These are phyloP conservation scores for Microctenopoma lineatum DNA, from an alignment of 2,797 vertebrate genomes.

Conservation along the genomic window DNA sequence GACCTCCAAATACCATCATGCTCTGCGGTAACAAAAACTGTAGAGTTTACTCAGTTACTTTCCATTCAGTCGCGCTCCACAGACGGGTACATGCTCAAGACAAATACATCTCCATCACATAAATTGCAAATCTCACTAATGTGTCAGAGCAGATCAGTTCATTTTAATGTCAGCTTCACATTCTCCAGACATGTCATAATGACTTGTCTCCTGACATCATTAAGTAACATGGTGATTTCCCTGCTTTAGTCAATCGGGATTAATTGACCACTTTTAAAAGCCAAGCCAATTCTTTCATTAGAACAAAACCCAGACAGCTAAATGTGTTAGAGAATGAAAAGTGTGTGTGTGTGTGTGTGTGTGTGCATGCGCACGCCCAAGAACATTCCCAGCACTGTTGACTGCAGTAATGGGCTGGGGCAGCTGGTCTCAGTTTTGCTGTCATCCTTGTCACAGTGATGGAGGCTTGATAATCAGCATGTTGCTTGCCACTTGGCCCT, in stretches of 20 bases:
- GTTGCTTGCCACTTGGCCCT: constrained; percentile 19
- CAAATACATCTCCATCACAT: constrained; percentile 46
- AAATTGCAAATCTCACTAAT: constrained; percentile 51
- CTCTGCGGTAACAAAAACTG: constrained; percentile 16
- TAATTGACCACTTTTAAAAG: constrained; percentile 82
- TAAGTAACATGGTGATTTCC: constrained; percentile 75
- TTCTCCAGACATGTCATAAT: constrained; percentile 74
- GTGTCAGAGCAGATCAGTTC: constrained; percentile 49
- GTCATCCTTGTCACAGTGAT: constrained; percentile 64
- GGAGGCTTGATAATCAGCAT: constrained; percentile 43
- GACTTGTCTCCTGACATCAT: constrained; percentile 81
- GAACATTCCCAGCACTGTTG: constrained; percentile 42
- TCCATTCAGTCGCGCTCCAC: constrained; percentile 51
- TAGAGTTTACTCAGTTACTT: constrained; percentile 50
- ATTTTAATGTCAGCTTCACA: constrained; percentile 66
- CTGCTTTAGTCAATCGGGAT: constrained; percentile 66
- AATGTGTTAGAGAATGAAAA: constrained; percentile 60
- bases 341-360: constrained; percentile 3
- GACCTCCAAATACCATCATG: constrained; percentile 1
- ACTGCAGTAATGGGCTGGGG: constrained; percentile 69
- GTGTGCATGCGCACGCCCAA: too few species aligned
- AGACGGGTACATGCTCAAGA: constrained; percentile 48
- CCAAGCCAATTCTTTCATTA: constrained; percentile 75
- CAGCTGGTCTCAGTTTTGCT: constrained; percentile 73
- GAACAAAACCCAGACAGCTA: constrained; percentile 70